Conservation (phyloP, 2,797 vertebrate species). For the Enoplosus armatus region DNA sequence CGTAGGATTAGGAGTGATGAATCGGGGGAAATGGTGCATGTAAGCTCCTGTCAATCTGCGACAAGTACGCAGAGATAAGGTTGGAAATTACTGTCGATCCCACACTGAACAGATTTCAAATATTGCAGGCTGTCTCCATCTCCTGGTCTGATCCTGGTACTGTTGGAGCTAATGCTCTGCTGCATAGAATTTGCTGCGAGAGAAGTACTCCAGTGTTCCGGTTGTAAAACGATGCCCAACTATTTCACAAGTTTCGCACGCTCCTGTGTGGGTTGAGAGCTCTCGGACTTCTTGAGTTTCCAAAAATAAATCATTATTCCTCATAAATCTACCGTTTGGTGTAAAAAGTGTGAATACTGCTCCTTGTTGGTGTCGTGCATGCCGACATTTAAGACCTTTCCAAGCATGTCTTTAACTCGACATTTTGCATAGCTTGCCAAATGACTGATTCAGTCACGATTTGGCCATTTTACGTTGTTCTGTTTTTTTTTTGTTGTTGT, state of each 20-base stretch:
- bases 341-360: background rate
- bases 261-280: background rate
- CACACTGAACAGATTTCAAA: background rate
- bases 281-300: background rate
- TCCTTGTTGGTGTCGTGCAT: background rate
- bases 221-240: background rate
- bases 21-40: background rate
- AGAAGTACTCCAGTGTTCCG: background rate
- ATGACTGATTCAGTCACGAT: slow-evolving; percentile 11
- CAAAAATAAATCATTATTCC: no score
- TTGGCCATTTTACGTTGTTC: slow-evolving; percentile 10
- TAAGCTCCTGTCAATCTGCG: background rate
- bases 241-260: background rate
- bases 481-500: slow-evolving; percentile 29
- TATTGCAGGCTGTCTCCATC: slow-evolving; percentile 53
- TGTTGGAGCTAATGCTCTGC: background rate
- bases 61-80: background rate
- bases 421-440: slow-evolving; percentile 1
- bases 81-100: fast-evolving
- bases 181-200: no score
- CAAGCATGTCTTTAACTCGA: background rate
- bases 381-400: background rate
- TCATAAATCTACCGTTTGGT: background rate
- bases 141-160: slow-evolving; percentile 23
- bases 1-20: background rate